Evolutionary conservation across 2,797 vertebrate species (phyloP).

Genomic region (Schizothorax lantsangensis): DNA sequence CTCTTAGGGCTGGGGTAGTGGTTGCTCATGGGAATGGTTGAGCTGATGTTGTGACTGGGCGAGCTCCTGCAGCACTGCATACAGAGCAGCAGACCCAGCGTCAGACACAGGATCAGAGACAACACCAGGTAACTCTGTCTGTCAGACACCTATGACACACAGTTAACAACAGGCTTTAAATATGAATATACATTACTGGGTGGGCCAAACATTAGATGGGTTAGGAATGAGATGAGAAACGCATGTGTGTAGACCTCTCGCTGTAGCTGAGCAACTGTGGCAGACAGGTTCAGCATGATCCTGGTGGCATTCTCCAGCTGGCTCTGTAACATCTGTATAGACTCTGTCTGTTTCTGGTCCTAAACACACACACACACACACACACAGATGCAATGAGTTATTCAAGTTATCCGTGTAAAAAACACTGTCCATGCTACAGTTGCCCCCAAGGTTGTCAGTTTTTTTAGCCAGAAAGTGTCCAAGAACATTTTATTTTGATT

Average conservation of each 20-base stretch:
- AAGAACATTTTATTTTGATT: neutral
- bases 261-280: slow-evolving; percentile 85
- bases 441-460: neutral
- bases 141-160: slow-evolving; percentile 87
- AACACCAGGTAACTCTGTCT: slow-evolving; percentile 93
- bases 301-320: slow-evolving; percentile 92
- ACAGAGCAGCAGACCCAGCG: slow-evolving; percentile 89
- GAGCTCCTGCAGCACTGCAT: slow-evolving; percentile 88
- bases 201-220: neutral
- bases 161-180: slow-evolving; percentile 1
- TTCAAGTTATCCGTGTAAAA: neutral
- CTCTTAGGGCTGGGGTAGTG: slow-evolving; percentile 97
- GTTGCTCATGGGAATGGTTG: slow-evolving; percentile 88
- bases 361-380: slow-evolving; percentile 61
- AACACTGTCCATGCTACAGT: neutral
- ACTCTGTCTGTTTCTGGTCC: slow-evolving; percentile 96
- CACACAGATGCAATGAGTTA: neutral
- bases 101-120: slow-evolving; percentile 87
- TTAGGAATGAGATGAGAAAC: neutral
- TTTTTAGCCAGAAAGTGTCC: neutral
- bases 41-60: slow-evolving; percentile 73
- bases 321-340: slow-evolving; percentile 91
- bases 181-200: neutral
- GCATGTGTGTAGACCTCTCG: slow-evolving; percentile 81
- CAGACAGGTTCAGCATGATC: slow-evolving; percentile 90